Evolutionary conservation across 2,797 vertebrate genomes (phyloP).

Genomic region (Columba guinea): DNA sequence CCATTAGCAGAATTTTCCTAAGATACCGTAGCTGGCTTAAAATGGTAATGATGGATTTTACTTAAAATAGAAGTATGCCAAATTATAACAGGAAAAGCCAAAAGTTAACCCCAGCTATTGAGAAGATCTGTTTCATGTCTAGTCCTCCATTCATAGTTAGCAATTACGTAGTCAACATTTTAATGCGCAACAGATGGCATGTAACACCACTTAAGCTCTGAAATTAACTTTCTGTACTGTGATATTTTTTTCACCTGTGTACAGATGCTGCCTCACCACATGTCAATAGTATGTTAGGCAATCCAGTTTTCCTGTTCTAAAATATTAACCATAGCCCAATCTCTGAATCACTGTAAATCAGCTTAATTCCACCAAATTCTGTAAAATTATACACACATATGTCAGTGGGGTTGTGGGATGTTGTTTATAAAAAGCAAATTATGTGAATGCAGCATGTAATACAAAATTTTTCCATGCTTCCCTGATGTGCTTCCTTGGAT

Average conservation of each 20-base stretch:
- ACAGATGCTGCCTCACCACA: background rate
- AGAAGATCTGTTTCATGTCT: background rate
- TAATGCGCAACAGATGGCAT: background rate
- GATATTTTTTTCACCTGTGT: background rate
- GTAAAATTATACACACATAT: background rate
- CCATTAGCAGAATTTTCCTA: background rate
- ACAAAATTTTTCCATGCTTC: background rate
- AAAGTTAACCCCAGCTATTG: background rate
- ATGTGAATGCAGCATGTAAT: accelerated
- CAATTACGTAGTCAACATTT: background rate
- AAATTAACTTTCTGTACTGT: background rate
- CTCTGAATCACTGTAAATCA: background rate
- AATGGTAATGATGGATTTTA: background rate
- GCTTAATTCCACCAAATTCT: background rate
- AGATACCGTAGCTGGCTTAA: background rate
- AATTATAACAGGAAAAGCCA: background rate
- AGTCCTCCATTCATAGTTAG: background rate
- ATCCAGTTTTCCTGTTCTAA: background rate
- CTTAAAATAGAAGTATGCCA: background rate
- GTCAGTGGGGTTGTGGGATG: background rate
- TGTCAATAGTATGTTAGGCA: background rate
- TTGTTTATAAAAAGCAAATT: background rate
- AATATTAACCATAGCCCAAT: background rate
- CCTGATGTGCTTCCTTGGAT: background rate
- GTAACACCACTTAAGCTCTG: background rate